Conservation (phyloP, 1,140 invertebrate genomes). For the Colletes gigas region DNA sequence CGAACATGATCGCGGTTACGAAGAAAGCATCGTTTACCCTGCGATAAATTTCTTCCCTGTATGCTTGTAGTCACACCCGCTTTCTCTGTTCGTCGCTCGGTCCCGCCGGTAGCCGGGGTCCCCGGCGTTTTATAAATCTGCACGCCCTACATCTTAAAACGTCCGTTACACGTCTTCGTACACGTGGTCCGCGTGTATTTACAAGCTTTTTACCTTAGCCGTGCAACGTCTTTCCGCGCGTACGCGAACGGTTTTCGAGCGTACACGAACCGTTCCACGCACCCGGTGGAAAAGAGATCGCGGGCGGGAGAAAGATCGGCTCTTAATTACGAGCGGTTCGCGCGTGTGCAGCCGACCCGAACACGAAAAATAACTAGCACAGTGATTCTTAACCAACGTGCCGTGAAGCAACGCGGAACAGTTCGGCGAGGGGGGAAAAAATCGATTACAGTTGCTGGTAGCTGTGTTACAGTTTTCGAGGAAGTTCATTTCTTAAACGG, state of each 20-base stretch:
- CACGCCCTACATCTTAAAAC: slow-evolving; percentile 29
- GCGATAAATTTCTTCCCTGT: slow-evolving; percentile 49
- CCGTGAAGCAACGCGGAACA: no score
- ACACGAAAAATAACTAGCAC: slow-evolving; percentile 42
- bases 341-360: slow-evolving; percentile 52
- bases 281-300: background rate
- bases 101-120: background rate
- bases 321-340: slow-evolving; percentile 60
- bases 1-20: slow-evolving; percentile 43
- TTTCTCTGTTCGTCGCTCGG: slow-evolving; percentile 8
- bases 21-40: slow-evolving; percentile 38
- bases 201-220: slow-evolving; percentile 38
- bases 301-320: slow-evolving; percentile 29
- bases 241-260: slow-evolving; percentile 42
- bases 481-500: no score
- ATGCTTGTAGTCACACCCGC: slow-evolving; percentile 24
- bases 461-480: no score
- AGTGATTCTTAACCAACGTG: no score
- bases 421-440: no score
- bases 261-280: slow-evolving; percentile 7
- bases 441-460: no score
- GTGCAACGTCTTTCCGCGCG: slow-evolving; percentile 10
- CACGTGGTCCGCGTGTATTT: slow-evolving; percentile 38
- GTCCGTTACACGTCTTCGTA: slow-evolving; percentile 41
- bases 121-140: slow-evolving; percentile 35